These are phyloP conservation scores for Hydrochoerus hydrochaeris DNA, from an alignment of 2,113 vertebrate species.

Conservation along the genomic window DNA sequence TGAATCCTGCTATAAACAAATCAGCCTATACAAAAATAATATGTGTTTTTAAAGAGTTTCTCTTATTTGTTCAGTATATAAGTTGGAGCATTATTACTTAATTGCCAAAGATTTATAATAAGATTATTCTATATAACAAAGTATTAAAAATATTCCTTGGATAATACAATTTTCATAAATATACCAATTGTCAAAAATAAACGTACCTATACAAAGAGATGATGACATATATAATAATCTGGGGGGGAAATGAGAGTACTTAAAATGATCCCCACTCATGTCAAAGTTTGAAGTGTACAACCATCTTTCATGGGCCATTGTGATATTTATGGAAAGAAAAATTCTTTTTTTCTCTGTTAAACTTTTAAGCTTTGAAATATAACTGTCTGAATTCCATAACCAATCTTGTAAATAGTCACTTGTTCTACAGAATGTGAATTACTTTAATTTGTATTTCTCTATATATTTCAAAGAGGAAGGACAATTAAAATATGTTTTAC, in stretches of 20 bases:
- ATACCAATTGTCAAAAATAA: background rate
- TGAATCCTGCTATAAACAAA: constrained; percentile 24
- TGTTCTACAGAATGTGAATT: background rate
- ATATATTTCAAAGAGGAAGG: constrained; percentile 47
- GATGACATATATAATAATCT: background rate
- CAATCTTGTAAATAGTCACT: constrained; percentile 14
- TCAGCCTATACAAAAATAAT: constrained; percentile 1
- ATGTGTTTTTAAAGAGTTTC: constrained; percentile 15
- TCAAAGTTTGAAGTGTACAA: background rate
- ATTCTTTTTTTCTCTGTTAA: background rate
- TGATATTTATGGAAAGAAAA: background rate
- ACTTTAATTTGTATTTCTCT: constrained; percentile 58
- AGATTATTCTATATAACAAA: constrained; percentile 36
- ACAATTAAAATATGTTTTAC: constrained; percentile 50
- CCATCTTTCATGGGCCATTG: background rate
- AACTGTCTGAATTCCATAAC: background rate
- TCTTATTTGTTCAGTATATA: constrained; percentile 51
- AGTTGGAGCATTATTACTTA: constrained; percentile 4
- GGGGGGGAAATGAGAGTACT: background rate
- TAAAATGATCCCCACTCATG: background rate
- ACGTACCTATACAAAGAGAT: background rate
- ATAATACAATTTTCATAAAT: constrained; percentile 47
- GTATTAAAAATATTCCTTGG: background rate
- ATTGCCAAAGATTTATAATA: constrained; percentile 15
- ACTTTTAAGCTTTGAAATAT: constrained; percentile 17